Percentiles rank a stretch among this genome's conserved stretches.
Evolutionary conservation across 2,113 vertebrate species (phyloP).

Genomic region (Orycteropus afer): DNA sequence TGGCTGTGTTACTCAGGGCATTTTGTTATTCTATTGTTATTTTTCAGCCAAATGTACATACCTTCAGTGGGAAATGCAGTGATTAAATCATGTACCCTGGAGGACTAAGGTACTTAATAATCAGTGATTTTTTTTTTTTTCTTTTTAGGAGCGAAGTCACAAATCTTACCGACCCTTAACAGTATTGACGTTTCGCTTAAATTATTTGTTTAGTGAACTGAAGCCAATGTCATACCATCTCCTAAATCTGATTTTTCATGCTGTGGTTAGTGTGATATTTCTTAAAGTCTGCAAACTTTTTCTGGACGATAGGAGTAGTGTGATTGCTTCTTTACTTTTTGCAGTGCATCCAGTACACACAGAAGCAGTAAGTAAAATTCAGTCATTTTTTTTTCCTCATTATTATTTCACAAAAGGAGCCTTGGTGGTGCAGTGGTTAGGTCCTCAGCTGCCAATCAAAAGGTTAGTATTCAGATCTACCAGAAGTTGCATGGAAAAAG

Average conservation of each 20-base stretch:
- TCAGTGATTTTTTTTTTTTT: slow-evolving; percentile 35
- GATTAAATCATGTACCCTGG: slow-evolving; percentile 4
- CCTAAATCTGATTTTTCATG: slow-evolving; percentile 93
- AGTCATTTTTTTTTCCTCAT: not conserved
- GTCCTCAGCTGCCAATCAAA: not conserved
- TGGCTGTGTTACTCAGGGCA: not conserved
- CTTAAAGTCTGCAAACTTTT: slow-evolving; percentile 95
- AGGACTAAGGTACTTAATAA: slow-evolving; percentile 31
- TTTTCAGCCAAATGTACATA: not conserved
- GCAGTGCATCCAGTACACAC: slow-evolving; percentile 98
- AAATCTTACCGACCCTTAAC: slow-evolving; percentile 98
- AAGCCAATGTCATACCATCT: slow-evolving; percentile 96
- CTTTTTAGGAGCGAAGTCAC: slow-evolving; percentile 95
- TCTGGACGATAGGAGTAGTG: slow-evolving; percentile 90
- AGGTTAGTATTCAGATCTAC: not conserved
- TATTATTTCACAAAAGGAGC: not conserved
- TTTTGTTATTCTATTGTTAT: slow-evolving; percentile 41
- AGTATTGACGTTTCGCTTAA: slow-evolving; percentile 96
- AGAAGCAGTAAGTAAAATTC: slow-evolving; percentile 93
- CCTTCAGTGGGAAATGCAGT: not conserved
- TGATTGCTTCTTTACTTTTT: slow-evolving; percentile 94
- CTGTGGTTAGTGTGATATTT: slow-evolving; percentile 93
- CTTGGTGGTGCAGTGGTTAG: not conserved
- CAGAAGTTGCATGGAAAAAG: too few species aligned
- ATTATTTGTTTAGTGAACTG: slow-evolving; percentile 96